Conservation (phyloP, 2,113 vertebrate genomes). For the Columbina picui region DNA sequence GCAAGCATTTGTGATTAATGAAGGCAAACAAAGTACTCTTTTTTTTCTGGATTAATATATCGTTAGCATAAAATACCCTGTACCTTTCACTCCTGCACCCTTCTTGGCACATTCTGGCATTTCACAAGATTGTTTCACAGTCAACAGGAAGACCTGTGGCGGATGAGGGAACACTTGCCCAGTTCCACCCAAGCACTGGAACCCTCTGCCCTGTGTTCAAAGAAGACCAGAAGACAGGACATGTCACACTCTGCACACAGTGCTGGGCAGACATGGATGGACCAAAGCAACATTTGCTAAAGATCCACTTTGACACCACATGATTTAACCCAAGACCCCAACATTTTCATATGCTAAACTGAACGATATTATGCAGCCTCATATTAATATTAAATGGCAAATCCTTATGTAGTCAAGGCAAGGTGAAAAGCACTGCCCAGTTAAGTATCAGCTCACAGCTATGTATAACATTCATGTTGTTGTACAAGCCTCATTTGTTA, state of each 20-base stretch:
- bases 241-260: fast-evolving
- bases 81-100: not conserved
- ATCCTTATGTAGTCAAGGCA: not conserved
- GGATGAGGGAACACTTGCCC: not conserved
- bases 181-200: not conserved
- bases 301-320: fast-evolving
- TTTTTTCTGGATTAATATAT: not conserved
- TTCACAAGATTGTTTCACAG: not conserved
- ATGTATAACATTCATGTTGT: not conserved
- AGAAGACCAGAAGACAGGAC: not conserved
- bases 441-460: not conserved
- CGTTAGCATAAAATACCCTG: not conserved
- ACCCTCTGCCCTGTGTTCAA: not conserved
- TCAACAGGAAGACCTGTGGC: not conserved
- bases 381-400: not conserved
- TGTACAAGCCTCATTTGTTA: not conserved
- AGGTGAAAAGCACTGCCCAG: not conserved
- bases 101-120: not conserved
- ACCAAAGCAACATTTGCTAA: not conserved
- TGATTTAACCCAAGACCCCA: not conserved
- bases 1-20: not conserved
- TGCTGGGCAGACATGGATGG: not conserved
- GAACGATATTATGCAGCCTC: not conserved
- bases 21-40: not conserved
- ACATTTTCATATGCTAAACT: not conserved